Percentiles rank a stretch among this genome's conserved stretches.
Conservation (phyloP, 2,113 vertebrate species). For the Saiga tatarica region DNA sequence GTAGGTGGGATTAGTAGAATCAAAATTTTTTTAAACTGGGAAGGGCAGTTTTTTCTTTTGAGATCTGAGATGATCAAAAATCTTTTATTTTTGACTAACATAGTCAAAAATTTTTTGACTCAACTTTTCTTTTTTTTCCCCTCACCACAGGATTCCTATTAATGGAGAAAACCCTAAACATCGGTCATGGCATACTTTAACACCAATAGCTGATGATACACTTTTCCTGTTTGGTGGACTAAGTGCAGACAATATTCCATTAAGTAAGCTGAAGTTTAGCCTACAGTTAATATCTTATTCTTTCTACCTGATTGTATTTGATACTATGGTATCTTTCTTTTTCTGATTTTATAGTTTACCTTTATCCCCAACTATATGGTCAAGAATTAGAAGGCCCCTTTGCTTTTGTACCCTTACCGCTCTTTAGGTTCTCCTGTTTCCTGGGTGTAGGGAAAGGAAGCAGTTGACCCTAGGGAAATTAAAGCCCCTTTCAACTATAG, state of each 20-base stretch:
- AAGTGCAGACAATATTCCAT: conserved; percentile 91
- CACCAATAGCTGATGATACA: conserved; percentile 87
- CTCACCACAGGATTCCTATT: conserved; percentile 81
- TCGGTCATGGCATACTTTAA: conserved; percentile 95
- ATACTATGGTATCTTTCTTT: background rate
- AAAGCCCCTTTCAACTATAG: background rate
- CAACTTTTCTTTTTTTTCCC: background rate
- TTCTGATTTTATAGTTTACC: background rate
- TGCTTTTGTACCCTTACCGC: background rate
- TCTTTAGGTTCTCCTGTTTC: background rate
- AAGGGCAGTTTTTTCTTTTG: background rate
- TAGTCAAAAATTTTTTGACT: background rate
- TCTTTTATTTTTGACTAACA: conserved; percentile 8
- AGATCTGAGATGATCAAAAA: conserved; percentile 14
- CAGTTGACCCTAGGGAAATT: background rate
- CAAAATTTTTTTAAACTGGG: background rate
- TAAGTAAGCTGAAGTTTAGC: conserved; percentile 85
- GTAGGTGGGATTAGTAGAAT: background rate
- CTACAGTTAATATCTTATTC: background rate
- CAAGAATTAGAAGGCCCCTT: conserved; percentile 15
- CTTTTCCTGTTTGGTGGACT: conserved; percentile 95
- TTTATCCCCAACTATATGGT: background rate
- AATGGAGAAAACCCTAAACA: conserved; percentile 86
- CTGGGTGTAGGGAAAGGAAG: background rate
- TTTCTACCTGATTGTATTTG: conserved; percentile 10